phyloP scores from a whole-genome alignment of 2,888 invertebrate species.

The Drosophila maculinotata region DNA sequence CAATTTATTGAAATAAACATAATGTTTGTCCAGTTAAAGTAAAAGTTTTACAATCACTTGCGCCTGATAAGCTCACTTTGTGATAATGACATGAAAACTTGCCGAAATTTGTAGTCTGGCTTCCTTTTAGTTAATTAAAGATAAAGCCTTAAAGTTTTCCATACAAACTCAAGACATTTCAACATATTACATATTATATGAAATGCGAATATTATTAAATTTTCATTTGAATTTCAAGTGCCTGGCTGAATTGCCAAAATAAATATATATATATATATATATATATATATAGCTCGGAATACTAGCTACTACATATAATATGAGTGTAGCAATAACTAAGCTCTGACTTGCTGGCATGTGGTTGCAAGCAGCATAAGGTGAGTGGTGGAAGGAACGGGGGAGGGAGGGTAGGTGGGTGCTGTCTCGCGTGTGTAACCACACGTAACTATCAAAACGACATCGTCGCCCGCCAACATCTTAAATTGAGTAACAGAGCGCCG shows the following conservation, averaged over 20 bases:
- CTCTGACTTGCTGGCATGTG: conserved; percentile 44
- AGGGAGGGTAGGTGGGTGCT: background rate
- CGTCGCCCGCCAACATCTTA: conserved; percentile 57
- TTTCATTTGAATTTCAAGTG: conserved; percentile 60
- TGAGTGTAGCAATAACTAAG: conserved; percentile 61
- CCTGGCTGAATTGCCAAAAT: conserved; percentile 48
- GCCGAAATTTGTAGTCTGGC: background rate
- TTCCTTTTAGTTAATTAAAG: conserved; percentile 1
- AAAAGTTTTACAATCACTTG: conserved; percentile 4
- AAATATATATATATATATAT: conserved; percentile 13
- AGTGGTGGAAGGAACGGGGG: background rate
- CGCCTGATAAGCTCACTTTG: background rate
- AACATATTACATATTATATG: conserved; percentile 20
- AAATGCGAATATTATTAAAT: conserved; percentile 50
- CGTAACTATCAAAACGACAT: conserved; percentile 66
- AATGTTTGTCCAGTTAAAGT: background rate
- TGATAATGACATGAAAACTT: background rate
- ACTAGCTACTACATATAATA: conserved; percentile 35
- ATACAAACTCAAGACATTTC: background rate
- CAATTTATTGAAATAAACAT: background rate
- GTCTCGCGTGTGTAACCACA: conserved; percentile 66
- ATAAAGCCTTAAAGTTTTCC: conserved; percentile 9
- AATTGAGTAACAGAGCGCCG: conserved; percentile 62
- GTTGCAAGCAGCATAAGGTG: background rate
- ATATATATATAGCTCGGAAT: conserved; percentile 31